phyloP scores from a whole-genome alignment of 92 coral and sea anemone genomes.

The Isaurus tuberculatus region DNA sequence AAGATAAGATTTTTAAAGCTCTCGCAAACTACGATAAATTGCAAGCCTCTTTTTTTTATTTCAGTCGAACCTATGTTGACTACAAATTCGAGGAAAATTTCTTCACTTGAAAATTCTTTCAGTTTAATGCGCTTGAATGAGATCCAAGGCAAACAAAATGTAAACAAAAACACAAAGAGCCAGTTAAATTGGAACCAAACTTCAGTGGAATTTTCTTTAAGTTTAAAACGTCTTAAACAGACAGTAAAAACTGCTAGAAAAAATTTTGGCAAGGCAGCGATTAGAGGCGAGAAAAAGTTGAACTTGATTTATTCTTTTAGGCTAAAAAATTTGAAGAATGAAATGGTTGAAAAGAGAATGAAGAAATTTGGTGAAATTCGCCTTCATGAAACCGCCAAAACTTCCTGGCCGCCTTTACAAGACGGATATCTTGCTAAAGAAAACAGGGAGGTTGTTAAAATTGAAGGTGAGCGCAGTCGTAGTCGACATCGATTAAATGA shows the following conservation, averaged over 20 bases:
- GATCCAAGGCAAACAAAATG: not conserved
- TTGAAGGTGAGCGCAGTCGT: constrained; percentile 41
- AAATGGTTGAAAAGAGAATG: constrained; percentile 19
- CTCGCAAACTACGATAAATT: not conserved
- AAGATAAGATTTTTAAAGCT: not conserved
- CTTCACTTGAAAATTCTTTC: constrained; percentile 8
- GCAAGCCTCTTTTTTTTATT: not conserved
- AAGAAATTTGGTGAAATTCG: not conserved
- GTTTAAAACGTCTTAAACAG: not conserved
- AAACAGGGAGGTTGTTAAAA: constrained; percentile 4
- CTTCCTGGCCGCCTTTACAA: not conserved
- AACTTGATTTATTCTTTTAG: not conserved
- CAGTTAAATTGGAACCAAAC: not conserved
- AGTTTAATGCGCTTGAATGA: not conserved
- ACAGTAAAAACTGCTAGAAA: constrained; percentile 27
- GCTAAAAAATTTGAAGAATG: not conserved
- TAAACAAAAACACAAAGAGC: not conserved
- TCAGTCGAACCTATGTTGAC: not conserved
- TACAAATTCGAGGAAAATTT: not conserved
- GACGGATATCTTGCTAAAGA: constrained; percentile 29
- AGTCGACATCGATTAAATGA: constrained; percentile 27
- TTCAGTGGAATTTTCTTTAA: constrained; percentile 7
- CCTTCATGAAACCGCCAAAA: not conserved
- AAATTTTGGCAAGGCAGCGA: constrained; percentile 24
- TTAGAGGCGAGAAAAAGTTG: constrained; percentile 30